These are phyloP conservation scores for Montifringilla adamsi DNA, from an alignment of 2,113 vertebrate species.

Conservation along the genomic window DNA sequence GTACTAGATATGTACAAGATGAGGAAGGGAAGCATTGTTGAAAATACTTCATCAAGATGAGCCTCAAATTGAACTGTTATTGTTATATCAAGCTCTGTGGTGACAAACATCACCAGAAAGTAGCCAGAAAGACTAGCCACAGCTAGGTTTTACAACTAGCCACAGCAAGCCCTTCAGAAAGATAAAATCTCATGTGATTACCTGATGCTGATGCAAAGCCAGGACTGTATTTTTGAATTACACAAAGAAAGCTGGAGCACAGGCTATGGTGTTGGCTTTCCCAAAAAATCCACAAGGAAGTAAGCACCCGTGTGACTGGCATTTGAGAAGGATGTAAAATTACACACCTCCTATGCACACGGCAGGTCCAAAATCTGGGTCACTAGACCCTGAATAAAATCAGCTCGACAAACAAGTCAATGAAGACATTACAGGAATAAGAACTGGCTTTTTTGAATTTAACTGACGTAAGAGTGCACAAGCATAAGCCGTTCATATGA, in stretches of 20 bases:
- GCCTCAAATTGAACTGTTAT: not conserved
- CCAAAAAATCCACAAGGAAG: not conserved
- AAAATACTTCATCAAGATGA: not conserved
- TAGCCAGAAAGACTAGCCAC: not conserved
- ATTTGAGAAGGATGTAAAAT: not conserved
- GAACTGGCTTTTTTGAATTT: not conserved
- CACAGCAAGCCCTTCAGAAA: not conserved
- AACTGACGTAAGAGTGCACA: not conserved
- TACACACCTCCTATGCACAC: not conserved
- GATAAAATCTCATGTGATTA: not conserved
- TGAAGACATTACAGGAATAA: not conserved
- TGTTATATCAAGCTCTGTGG: not conserved
- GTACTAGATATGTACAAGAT: not conserved
- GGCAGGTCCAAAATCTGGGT: not conserved
- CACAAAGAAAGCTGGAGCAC: not conserved
- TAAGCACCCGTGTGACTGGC: not conserved
- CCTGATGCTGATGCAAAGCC: not conserved
- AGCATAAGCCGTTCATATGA: not conserved
- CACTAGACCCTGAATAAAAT: not conserved
- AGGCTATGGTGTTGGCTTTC: not conserved
- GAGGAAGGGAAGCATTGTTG: not conserved
- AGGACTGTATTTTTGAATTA: not conserved
- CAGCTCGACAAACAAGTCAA: not conserved
- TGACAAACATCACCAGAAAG: not conserved
- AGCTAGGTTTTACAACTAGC: not conserved